phyloP scores from a whole-genome alignment of 2,797 vertebrate species.

The Monodelphis domestica region DNA sequence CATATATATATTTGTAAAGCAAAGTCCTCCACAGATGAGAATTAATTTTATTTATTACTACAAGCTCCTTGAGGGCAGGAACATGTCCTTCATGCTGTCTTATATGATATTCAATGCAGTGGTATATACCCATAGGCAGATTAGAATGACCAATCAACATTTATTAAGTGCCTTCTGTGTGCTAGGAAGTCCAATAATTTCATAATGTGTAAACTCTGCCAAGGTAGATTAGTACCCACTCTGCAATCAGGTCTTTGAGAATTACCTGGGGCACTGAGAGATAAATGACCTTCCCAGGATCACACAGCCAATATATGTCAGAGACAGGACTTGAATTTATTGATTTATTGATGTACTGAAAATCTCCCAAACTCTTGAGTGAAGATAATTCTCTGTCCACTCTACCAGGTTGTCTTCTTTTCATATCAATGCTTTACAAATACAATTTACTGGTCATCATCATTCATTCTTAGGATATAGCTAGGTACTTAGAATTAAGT shows the following conservation, averaged over 20 bases:
- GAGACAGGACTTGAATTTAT: not conserved
- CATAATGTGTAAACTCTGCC: not conserved
- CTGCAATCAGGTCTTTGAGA: not conserved
- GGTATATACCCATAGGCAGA: not conserved
- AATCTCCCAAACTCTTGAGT: not conserved
- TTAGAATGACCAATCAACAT: not conserved
- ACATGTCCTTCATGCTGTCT: too few species aligned
- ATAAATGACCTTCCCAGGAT: not conserved
- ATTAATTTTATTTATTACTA: not conserved
- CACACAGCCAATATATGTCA: not conserved
- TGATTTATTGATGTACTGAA: not conserved
- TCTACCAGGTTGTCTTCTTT: not conserved
- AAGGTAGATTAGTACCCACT: not conserved
- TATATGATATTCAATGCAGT: too few species aligned
- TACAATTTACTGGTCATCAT: not conserved
- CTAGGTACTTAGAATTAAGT: not conserved
- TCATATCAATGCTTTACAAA: not conserved
- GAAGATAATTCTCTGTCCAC: not conserved
- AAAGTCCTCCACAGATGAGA: not conserved
- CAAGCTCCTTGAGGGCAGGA: not conserved
- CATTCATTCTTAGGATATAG: constrained; percentile 8
- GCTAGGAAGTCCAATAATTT: not conserved
- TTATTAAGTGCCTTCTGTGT: not conserved
- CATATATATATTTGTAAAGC: too few species aligned
- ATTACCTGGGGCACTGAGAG: not conserved